A percentile compares a stretch with the other conserved stretches of the same genome.
Conservation (phyloP, 2,113 vertebrate genomes). For the Lynx canadensis region DNA sequence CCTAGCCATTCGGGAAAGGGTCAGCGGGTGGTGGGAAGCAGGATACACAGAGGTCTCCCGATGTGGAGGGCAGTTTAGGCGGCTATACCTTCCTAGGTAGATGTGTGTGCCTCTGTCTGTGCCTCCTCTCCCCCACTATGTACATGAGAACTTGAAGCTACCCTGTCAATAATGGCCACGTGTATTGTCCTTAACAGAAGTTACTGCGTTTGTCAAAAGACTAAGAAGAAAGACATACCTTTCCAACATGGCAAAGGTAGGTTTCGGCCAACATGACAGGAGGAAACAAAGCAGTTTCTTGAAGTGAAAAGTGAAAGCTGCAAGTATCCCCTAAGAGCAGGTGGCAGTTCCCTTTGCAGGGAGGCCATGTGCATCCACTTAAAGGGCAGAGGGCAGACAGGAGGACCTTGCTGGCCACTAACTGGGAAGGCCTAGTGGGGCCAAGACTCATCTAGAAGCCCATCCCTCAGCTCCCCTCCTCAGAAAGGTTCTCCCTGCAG, state of each 20-base stretch:
- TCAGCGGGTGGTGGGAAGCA: accelerated
- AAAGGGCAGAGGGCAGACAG: neutral
- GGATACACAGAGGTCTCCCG: neutral
- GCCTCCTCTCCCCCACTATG: neutral
- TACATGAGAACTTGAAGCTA: neutral
- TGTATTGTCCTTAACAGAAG: constrained; percentile 81
- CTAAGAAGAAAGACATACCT: constrained; percentile 85
- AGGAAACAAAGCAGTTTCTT: neutral
- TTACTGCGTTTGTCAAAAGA: constrained; percentile 82
- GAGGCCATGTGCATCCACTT: neutral
- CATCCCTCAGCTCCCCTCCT: neutral
- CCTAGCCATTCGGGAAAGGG: neutral
- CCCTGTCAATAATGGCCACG: neutral
- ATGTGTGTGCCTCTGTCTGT: accelerated
- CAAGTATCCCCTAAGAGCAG: neutral
- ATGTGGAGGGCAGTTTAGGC: neutral
- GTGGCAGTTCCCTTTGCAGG: neutral
- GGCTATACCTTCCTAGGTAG: neutral
- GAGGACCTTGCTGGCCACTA: neutral
- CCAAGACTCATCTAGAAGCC: neutral
- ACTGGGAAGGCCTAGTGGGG: neutral
- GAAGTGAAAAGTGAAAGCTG: neutral
- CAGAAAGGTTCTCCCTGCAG: neutral
- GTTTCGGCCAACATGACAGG: neutral
- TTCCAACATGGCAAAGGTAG: constrained; percentile 85